Base-by-base conservation (phyloP, 2,888 invertebrate species). In the Drosophila koepferae region DNA sequence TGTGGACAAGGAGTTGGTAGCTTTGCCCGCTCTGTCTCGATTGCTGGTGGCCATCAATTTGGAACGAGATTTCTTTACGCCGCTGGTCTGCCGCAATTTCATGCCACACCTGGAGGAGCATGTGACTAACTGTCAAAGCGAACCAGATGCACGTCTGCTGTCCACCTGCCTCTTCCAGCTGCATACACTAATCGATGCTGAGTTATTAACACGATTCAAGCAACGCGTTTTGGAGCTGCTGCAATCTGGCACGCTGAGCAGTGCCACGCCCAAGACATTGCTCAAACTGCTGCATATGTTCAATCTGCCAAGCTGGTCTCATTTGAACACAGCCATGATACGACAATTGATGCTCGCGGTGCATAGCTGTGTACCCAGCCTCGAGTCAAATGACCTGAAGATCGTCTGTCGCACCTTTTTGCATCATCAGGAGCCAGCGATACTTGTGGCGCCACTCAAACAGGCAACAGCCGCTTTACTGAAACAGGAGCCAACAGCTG, bases 401-500 rank as follows among this genome's bases (percentile, higher is more conserved):
- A 82, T 74, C 91, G 56, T 90, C 3, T 92, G 90, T 61, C 86
- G 94, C 89, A 89, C 94, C 40, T 93, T 94, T 80, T 92, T 94
- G 85, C 94, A 91, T 65, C 94, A 94, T 69, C 87, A 93, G 67
- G 94, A 95, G 82, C 95, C 95, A 3, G 94, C 94, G 2, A 84
- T 90, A 4, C 76, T 94, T 3, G 81, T 94, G 2, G 92, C 91
- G 49, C 92, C 93, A 40, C 89, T 94, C 0, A 93, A 94, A 51
- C 79, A 92, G 58, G 91, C 91, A 38, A 92, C 94, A 0, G 92
- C 92, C 53, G 90, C 92, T 65, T 85, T 93, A 46, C 41, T 91
- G 12, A 23, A 49, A 31, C 43, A 44, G 0, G 78, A 92, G 40
- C 92, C 92, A 58, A 92, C 93, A 0, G 86, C 93, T 0, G 93